These are phyloP conservation scores for Tetanocera ferruginea DNA, from an alignment of 2,888 invertebrate species.

Conservation along the genomic window DNA sequence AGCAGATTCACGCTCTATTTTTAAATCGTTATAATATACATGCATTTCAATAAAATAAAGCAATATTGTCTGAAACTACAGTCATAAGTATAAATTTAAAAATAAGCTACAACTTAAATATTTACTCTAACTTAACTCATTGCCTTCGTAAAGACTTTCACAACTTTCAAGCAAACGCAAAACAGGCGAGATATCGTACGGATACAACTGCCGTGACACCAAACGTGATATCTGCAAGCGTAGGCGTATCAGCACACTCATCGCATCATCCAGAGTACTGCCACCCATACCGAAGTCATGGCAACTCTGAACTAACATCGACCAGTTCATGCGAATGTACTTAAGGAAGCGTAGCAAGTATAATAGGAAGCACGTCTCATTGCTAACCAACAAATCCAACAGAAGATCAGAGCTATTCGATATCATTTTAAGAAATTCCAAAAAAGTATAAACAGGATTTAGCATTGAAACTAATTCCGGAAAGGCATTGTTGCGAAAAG, in stretches of 20 bases:
- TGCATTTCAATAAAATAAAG: background rate
- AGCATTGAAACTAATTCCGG: slow-evolving; percentile 85
- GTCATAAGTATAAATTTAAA: too few relatives aligned
- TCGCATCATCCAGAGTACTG: slow-evolving; percentile 82
- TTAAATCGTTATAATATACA: background rate
- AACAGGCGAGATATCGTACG: slow-evolving; percentile 91
- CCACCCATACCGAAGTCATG: slow-evolving; percentile 72
- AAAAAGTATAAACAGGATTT: slow-evolving; percentile 88
- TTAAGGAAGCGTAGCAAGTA: slow-evolving; percentile 88
- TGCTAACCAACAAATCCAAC: slow-evolving; percentile 87
- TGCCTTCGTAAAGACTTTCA: slow-evolving; percentile 87
- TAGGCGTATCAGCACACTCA: slow-evolving; percentile 85
- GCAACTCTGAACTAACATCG: slow-evolving; percentile 84
- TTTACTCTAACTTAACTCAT: slow-evolving; percentile 77
- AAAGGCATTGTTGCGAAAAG: slow-evolving; percentile 84
- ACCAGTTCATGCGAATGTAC: slow-evolving; percentile 86
- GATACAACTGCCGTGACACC: slow-evolving; percentile 86
- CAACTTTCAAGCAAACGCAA: slow-evolving; percentile 85
- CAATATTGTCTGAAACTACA: too few relatives aligned
- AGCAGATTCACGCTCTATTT: background rate
- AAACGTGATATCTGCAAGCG: slow-evolving; percentile 85
- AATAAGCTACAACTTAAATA: too few relatives aligned
- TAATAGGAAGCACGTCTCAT: slow-evolving; percentile 90
- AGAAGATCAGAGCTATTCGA: slow-evolving; percentile 85
- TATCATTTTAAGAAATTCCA: slow-evolving; percentile 87